Evolutionary conservation across 2,797 vertebrate species (phyloP).

Genomic region (Sylvilagus floridanus): DNA sequence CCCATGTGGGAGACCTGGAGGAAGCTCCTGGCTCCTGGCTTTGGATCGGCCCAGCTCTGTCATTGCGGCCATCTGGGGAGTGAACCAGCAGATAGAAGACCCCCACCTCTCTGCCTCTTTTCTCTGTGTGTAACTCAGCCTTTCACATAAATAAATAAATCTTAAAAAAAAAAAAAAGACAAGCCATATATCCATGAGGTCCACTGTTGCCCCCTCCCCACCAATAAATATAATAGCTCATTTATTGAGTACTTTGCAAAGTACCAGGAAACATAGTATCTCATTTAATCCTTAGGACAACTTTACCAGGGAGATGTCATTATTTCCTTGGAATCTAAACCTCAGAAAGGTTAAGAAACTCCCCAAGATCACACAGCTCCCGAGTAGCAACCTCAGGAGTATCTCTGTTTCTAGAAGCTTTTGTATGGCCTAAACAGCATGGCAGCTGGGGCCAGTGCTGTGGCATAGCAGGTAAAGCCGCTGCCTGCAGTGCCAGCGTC

Average conservation of each 20-base stretch:
- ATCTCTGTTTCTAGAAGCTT: background rate
- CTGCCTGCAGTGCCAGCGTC: too few relatives aligned
- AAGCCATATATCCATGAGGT: background rate
- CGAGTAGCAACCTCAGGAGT: background rate
- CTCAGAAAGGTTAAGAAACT: background rate
- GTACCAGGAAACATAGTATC: background rate
- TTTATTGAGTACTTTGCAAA: background rate
- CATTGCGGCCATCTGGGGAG: too few relatives aligned
- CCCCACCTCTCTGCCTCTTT: too few relatives aligned
- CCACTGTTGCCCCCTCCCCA: too few relatives aligned
- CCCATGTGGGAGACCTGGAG: too few relatives aligned
- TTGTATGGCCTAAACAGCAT: background rate
- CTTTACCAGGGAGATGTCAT: background rate
- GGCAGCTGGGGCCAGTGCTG: background rate
- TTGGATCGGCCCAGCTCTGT: too few relatives aligned
- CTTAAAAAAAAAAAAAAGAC: background rate
- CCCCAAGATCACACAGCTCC: background rate
- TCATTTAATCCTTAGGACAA: background rate
- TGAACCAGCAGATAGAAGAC: too few relatives aligned
- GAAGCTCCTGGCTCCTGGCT: too few relatives aligned
- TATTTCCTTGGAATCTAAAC: conserved; percentile 1
- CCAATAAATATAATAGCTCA: too few relatives aligned
- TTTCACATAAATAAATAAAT: too few relatives aligned
- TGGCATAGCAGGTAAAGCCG: too few relatives aligned
- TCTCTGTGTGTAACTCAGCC: too few relatives aligned